These are phyloP conservation scores for Machimus rusticus DNA, from an alignment of 2,888 invertebrate species.

Conservation along the genomic window DNA sequence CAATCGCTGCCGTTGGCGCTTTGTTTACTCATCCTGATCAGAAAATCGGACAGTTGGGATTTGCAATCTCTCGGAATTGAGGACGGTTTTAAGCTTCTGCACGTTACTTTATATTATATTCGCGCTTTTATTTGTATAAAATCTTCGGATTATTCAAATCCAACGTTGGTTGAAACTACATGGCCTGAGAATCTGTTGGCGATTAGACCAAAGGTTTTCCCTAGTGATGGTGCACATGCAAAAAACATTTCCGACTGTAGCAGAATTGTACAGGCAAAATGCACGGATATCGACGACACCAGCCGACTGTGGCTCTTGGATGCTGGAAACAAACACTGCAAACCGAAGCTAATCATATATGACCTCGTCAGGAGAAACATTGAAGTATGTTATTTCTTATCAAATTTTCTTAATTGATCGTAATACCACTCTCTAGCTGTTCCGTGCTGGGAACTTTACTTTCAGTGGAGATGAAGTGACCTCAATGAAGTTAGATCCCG, in stretches of 20 bases:
- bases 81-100: slow-evolving; percentile 36
- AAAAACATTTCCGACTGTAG: slow-evolving; percentile 43
- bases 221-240: slow-evolving; percentile 41
- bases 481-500: slow-evolving; percentile 45
- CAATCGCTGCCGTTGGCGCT: neutral
- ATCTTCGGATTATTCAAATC: slow-evolving; percentile 14
- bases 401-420: neutral
- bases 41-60: slow-evolving; percentile 12
- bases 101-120: slow-evolving; percentile 49
- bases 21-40: neutral
- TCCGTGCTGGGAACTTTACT: slow-evolving; percentile 34
- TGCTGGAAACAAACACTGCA: slow-evolving; percentile 48
- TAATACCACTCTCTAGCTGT: slow-evolving; percentile 27
- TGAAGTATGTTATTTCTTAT: slow-evolving; percentile 44
- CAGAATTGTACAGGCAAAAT: slow-evolving; percentile 46
- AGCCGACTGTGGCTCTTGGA: slow-evolving; percentile 50
- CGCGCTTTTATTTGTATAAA: slow-evolving; percentile 49
- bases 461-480: slow-evolving; percentile 37
- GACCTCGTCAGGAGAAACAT: slow-evolving; percentile 47
- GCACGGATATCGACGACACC: slow-evolving; percentile 48
- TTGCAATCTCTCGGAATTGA: slow-evolving; percentile 13
- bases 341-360: slow-evolving; percentile 49
- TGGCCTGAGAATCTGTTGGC: slow-evolving; percentile 51
- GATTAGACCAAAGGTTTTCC: slow-evolving; percentile 48
- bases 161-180: slow-evolving; percentile 50